phyloP scores from a whole-genome alignment of 2,888 invertebrate species.

The Yponomeuta cagnagella region DNA sequence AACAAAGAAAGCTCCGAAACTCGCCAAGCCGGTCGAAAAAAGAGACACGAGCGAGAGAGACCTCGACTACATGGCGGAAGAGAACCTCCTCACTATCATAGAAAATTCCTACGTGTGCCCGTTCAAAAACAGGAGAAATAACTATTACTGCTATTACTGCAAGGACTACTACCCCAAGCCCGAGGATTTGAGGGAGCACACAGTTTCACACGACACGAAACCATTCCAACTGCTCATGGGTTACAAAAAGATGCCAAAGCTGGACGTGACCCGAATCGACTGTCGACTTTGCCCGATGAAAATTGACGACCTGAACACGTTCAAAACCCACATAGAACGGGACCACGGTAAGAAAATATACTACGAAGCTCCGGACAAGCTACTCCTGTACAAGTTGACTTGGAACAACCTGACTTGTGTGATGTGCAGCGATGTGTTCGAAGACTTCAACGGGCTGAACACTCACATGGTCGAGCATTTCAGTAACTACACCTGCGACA shows the following conservation, averaged over 20 bases:
- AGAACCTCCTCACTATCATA: slow-evolving; percentile 59
- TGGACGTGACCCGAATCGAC: slow-evolving; percentile 62
- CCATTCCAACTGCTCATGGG: slow-evolving; percentile 63
- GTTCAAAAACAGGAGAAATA: slow-evolving; percentile 61
- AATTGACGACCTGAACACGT: slow-evolving; percentile 50
- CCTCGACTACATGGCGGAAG: slow-evolving; percentile 64
- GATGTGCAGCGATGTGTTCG: slow-evolving; percentile 61
- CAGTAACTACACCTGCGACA: slow-evolving; percentile 61
- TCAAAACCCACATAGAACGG: slow-evolving; percentile 57
- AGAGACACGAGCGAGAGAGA: slow-evolving; percentile 57
- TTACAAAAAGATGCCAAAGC: slow-evolving; percentile 63
- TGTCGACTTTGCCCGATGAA: slow-evolving; percentile 52
- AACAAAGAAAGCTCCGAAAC: slow-evolving; percentile 31
- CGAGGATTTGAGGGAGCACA: slow-evolving; percentile 61
- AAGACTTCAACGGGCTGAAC: slow-evolving; percentile 59
- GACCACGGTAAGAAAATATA: slow-evolving; percentile 62
- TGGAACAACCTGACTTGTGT: slow-evolving; percentile 66
- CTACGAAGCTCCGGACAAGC: slow-evolving; percentile 61
- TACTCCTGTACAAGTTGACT: slow-evolving; percentile 51
- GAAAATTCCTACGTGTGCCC: slow-evolving; percentile 64
- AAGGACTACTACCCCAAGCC: slow-evolving; percentile 66
- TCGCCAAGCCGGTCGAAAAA: slow-evolving; percentile 44
- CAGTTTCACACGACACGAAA: slow-evolving; percentile 56
- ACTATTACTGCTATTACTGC: slow-evolving; percentile 67
- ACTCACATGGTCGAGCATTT: slow-evolving; percentile 67